Evolutionary conservation across 2,888 invertebrate species (phyloP), one percentile per base, ranked within the genome.

Genomic region (Drosophila lacicola): DNA sequence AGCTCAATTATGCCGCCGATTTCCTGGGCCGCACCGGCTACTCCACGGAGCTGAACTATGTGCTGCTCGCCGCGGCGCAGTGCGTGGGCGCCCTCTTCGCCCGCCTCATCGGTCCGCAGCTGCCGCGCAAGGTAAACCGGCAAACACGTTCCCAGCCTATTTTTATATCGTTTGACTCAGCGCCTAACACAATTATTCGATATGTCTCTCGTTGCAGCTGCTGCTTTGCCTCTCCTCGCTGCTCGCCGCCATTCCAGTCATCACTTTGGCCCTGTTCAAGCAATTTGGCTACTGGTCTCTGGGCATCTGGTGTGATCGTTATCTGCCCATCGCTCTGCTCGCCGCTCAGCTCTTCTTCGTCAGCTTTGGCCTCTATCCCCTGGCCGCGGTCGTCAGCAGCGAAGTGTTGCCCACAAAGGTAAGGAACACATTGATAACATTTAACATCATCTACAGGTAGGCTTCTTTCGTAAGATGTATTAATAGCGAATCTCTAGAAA

Each of bases 381-480:
- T 92, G 55, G 84, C 90, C 0, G 84, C 89, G 8, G 82, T 90
- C 14, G 75, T 92, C 2, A 81, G 90, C 37, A 74, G 79, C 3
- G 92, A 92, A 66, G 80, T 90, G 4, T 36, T 91, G 46, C 89
- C 90, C 0, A 68, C 82, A 8, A 91, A 90, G 85, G 91, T 92
- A 63, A 62, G 79, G 13, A 8, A 25, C 2, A 39, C 4, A 41
- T 25, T 29, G 29, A 29, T 8, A 29, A 29, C 8, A 29, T 8
- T 29, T 29, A 25, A 25, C 2, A 25, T 8, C 8, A 8, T 6
- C 25, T 25, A 1, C 25, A 25, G 25, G 8, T 25, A 25, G 25
- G 5, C 5, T 1, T 5, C 5, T 25, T 1, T 5, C 5, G 25
- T 25, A 5, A 25, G 25, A 25, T 25, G 25, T 25, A 25, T 5